Conservation (phyloP, 2,113 vertebrate species). For the Thryonomys swinderianus region DNA sequence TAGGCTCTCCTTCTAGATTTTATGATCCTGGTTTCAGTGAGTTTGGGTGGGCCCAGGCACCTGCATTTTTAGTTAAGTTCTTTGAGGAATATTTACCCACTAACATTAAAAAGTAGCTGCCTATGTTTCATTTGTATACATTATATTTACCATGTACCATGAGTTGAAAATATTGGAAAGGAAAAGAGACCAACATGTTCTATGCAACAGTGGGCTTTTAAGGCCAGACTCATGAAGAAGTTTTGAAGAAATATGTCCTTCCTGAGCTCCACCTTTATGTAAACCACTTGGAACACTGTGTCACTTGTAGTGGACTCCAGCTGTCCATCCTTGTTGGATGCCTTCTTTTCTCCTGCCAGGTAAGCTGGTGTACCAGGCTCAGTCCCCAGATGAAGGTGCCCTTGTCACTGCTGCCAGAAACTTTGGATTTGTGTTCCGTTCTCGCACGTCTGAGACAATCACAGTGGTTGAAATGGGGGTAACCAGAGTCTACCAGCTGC, state of each 20-base stretch:
- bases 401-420: slow-evolving; percentile 96
- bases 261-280: neutral
- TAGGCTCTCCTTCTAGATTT: neutral
- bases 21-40: slow-evolving; percentile 16
- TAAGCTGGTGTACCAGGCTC: slow-evolving; percentile 94
- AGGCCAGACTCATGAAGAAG: neutral
- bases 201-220: neutral
- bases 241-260: slow-evolving; percentile 51
- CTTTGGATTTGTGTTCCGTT: slow-evolving; percentile 96
- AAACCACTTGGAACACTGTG: neutral
- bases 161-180: slow-evolving; percentile 35
- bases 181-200: slow-evolving; percentile 3
- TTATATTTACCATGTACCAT: neutral
- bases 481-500: slow-evolving; percentile 89
- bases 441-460: slow-evolving; percentile 93
- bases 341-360: slow-evolving; percentile 84
- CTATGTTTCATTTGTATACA: neutral
- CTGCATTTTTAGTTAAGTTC: slow-evolving; percentile 1
- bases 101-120: neutral
- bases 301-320: slow-evolving; percentile 18
- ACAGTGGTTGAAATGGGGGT: slow-evolving; percentile 91
- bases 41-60: neutral
- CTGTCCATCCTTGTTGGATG: neutral
- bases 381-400: slow-evolving; percentile 98
- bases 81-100: neutral